A percentile compares a stretch with the other conserved stretches of the same genome.
Conservation (phyloP, 2,888 invertebrate species). For the Lasius platythorax region DNA sequence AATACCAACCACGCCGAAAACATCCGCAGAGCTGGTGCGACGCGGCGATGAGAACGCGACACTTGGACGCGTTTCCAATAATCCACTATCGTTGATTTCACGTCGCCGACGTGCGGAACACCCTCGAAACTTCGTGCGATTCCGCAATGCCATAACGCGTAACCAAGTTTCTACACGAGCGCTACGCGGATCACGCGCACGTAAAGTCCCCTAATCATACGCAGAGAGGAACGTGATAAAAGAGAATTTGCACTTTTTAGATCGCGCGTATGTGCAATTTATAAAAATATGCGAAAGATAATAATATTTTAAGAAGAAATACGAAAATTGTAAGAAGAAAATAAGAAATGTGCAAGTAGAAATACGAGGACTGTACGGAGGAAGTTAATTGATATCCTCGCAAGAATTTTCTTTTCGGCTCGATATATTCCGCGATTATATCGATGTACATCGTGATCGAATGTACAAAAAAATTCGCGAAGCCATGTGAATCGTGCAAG, state of each 20-base stretch:
- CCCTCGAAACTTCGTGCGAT: conserved; percentile 36
- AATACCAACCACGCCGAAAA: conserved; percentile 29
- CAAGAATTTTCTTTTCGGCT: neutral
- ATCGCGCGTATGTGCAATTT: neutral
- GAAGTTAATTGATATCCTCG: neutral
- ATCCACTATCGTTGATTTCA: conserved; percentile 48
- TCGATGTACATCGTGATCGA: neutral
- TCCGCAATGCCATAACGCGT: neutral
- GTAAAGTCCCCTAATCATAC: conserved; percentile 9
- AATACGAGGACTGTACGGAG: neutral
- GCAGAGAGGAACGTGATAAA: conserved; percentile 3
- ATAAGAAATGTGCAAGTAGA: neutral
- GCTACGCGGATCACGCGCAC: neutral
- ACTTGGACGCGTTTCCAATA: conserved; percentile 57
- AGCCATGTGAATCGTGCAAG: conserved; percentile 2
- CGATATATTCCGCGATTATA: neutral
- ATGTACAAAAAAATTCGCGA: neutral
- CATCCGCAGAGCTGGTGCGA: neutral
- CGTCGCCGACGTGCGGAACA: conserved; percentile 23
- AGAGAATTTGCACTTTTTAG: neutral
- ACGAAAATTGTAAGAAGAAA: neutral
- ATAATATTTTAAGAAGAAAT: neutral
- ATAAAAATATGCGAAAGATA: neutral
- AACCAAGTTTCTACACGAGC: conserved; percentile 19
- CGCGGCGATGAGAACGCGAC: conserved; percentile 25